A percentile compares a stretch with the other conserved stretches of the same genome.
phyloP scores from a whole-genome alignment of 2,888 invertebrate species.

The Oligia strigilis region DNA sequence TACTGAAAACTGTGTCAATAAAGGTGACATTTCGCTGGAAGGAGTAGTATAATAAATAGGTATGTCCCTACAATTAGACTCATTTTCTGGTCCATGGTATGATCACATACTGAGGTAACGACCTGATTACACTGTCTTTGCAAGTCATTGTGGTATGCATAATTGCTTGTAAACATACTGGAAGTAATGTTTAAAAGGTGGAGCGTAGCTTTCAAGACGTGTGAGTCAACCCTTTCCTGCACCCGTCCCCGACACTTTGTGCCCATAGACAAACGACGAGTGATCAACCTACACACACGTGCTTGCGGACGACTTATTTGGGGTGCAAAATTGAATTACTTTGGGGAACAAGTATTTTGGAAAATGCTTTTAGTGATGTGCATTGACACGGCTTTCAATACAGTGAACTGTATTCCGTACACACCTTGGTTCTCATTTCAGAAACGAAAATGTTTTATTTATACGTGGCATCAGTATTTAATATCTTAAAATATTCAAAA shows the following conservation, averaged over 20 bases:
- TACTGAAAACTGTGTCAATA: constrained; percentile 13
- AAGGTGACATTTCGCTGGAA: constrained; percentile 2
- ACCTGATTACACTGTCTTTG: constrained; percentile 60
- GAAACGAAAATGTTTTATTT: not conserved
- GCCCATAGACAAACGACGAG: constrained; percentile 70
- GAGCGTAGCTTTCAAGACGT: constrained; percentile 73
- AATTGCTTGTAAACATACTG: constrained; percentile 80
- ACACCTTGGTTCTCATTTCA: not conserved
- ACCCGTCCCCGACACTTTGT: constrained; percentile 61
- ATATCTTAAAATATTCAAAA: constrained; percentile 25
- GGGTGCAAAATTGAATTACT: constrained; percentile 84
- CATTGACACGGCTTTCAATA: constrained; percentile 59
- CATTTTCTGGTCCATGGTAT: constrained; percentile 29
- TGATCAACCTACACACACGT: constrained; percentile 77
- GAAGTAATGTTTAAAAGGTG: constrained; percentile 83
- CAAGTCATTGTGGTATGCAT: constrained; percentile 76
- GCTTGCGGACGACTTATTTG: constrained; percentile 78
- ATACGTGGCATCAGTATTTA: not conserved
- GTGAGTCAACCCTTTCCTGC: constrained; percentile 74
- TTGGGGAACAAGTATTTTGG: constrained; percentile 77
- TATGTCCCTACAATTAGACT: constrained; percentile 24
- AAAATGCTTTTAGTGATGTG: constrained; percentile 78
- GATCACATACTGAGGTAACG: constrained; percentile 48
- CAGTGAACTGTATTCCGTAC: constrained; percentile 23
- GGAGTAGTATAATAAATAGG: constrained; percentile 14